Conservation (phyloP, 2,113 vertebrate species). For the Chinchilla lanigera region DNA sequence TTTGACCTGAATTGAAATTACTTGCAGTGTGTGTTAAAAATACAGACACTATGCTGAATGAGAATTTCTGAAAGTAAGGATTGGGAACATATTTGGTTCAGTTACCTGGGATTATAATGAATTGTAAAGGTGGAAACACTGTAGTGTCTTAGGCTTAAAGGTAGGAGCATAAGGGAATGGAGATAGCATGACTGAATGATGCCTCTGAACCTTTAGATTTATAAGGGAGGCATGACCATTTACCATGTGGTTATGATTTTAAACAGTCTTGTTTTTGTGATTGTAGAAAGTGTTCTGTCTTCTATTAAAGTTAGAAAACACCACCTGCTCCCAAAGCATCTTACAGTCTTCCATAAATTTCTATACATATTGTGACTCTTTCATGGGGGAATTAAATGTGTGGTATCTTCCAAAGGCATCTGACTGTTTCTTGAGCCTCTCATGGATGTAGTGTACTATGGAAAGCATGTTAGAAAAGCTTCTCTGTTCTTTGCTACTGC, state of each 20-base stretch:
- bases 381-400: neutral
- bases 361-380: neutral
- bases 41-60: neutral
- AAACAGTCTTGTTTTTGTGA: constrained; percentile 45
- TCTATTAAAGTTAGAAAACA: constrained; percentile 32
- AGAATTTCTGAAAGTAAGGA: constrained; percentile 7
- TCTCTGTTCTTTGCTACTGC: neutral
- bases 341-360: constrained; percentile 33
- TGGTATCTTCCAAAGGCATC: neutral
- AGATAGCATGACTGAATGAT: neutral
- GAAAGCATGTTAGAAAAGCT: neutral
- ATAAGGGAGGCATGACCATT: neutral
- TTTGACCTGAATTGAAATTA: neutral
- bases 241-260: neutral
- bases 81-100: neutral
- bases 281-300: neutral
- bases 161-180: neutral
- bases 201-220: neutral
- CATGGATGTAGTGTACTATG: neutral
- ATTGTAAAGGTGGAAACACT: neutral
- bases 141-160: neutral
- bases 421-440: neutral
- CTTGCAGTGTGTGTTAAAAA: neutral
- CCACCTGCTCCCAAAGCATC: neutral
- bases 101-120: neutral